Evolutionary conservation across 1,140 invertebrate genomes (phyloP), one percentile per base, ranked within the genome.

Genomic region (Choristoneura fumiferana): DNA sequence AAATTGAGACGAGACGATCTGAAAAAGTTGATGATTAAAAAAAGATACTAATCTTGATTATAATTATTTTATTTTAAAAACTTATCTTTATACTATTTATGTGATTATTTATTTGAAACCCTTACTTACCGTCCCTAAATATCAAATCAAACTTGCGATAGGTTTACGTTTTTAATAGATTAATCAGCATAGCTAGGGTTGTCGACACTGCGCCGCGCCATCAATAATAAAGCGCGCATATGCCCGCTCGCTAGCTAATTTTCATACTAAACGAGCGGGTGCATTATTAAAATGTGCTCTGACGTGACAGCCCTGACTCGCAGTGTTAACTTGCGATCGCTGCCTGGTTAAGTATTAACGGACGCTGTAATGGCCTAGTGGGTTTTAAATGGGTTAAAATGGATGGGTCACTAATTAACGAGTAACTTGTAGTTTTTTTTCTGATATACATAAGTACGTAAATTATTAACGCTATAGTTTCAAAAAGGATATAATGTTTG

Each of bases 261-360:
- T 85, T 87, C 82, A 87, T 85, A 85, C 74, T 76, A 78, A 84
- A 87, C 82, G 82, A 87, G 66, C 74, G 66, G 57, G 67, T 87
- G 71, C 78, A 85, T 87, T 87, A 87, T 85, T 87, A 87, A 87
- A 87, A 83, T 75, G 69, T 76, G 69, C 63, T 67, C 61, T 73
- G 61, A 71, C 69, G 78, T 76, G 82, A 81, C 84, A 79, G 60
- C 72, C 69, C 73, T 77, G 68, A 63, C 63, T 68, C 63, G 58
- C 75, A 67, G 69, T 78, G 78, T 79, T 81, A 79, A 80, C 73
- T 83, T 81, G 67, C 67, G 66, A 69, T 56, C 18, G 49, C 63
- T 58, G 67, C 64, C 65, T 58, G 54, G 58, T 73, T 71, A 66
- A 67, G 66, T 65, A 71, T 71, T 73, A 73, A 65, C 56, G 59